Percentiles rank a stretch among this genome's conserved stretches.
These are phyloP conservation scores for Parasteatoda lunata DNA, from an alignment of 2,888 invertebrate species.

Conservation along the genomic window DNA sequence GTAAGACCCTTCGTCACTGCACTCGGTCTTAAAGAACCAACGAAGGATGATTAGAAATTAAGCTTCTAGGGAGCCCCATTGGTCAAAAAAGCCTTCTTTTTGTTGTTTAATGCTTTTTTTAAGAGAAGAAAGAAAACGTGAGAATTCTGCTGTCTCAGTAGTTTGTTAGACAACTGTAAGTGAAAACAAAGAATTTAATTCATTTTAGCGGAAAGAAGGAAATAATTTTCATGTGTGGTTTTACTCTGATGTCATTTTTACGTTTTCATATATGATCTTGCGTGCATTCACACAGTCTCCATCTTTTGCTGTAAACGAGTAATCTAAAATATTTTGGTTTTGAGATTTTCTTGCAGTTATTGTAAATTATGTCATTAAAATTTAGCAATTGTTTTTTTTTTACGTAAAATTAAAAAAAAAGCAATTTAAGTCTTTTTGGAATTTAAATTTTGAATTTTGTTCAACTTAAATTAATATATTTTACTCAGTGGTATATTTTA, in stretches of 20 bases:
- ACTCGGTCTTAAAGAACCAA: not conserved
- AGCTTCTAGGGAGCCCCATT: constrained; percentile 17
- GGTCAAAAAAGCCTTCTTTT: not conserved
- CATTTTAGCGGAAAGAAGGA: not conserved
- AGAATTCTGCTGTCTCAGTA: constrained; percentile 48
- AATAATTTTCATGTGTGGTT: constrained; percentile 19
- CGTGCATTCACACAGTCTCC: no score
- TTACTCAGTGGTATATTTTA: no score
- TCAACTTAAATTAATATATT: no score
- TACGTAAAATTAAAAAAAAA: no score
- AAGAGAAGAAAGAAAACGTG: constrained; percentile 20
- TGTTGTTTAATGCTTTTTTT: constrained; percentile 16
- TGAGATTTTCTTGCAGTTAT: no score
- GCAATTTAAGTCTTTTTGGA: no score
- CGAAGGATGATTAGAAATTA: constrained; percentile 53
- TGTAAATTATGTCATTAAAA: no score
- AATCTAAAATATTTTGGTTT: no score
- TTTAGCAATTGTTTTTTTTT: no score
- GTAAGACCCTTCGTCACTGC: not conserved
- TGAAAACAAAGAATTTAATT: constrained; percentile 26
- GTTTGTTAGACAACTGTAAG: constrained; percentile 22
- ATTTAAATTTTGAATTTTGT: no score
- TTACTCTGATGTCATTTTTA: constrained; percentile 1
- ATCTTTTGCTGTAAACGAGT: no score
- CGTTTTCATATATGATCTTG: not conserved